Evolutionary conservation across 2,797 vertebrate genomes (phyloP).

Genomic region (Myotis pilosus): DNA sequence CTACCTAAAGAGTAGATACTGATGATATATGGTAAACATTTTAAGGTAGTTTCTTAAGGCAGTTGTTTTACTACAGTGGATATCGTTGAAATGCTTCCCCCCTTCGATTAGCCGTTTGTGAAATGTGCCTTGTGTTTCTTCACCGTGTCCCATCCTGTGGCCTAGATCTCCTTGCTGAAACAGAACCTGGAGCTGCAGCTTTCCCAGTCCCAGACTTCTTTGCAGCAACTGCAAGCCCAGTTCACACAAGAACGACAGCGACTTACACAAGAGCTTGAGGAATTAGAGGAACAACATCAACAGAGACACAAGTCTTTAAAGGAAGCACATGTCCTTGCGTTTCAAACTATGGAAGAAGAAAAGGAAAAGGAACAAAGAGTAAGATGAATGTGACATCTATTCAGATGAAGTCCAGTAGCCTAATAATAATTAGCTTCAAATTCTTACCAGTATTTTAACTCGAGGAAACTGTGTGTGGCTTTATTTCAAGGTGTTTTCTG

Average conservation of each 20-base stretch:
- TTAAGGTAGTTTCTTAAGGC: not conserved
- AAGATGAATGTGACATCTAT: conserved; percentile 50
- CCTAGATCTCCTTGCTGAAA: conserved; percentile 95
- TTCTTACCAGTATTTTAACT: not conserved
- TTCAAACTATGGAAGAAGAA: conserved; percentile 94
- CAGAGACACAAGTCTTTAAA: conserved; percentile 93
- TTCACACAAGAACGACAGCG: conserved; percentile 96
- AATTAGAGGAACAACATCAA: conserved; percentile 94
- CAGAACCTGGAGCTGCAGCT: conserved; percentile 99
- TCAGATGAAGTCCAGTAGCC: not conserved
- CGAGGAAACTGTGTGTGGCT: not conserved
- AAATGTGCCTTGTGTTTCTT: conserved; percentile 45
- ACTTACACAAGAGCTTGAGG: conserved; percentile 94
- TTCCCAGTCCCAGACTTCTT: conserved; percentile 95
- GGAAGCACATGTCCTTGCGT: conserved; percentile 92
- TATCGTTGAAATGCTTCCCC: not conserved
- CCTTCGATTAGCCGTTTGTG: not conserved
- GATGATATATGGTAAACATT: not conserved
- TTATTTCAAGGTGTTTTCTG: conserved; percentile 18
- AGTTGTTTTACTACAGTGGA: not conserved
- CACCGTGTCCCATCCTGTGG: conserved; percentile 76
- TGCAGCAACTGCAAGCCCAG: conserved; percentile 97
- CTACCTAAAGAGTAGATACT: not conserved
- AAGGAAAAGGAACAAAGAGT: conserved; percentile 94
- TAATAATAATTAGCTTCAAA: not conserved